Base-by-base conservation (phyloP, 2,113 vertebrate genomes). In the Pycnonotus jocosus region DNA sequence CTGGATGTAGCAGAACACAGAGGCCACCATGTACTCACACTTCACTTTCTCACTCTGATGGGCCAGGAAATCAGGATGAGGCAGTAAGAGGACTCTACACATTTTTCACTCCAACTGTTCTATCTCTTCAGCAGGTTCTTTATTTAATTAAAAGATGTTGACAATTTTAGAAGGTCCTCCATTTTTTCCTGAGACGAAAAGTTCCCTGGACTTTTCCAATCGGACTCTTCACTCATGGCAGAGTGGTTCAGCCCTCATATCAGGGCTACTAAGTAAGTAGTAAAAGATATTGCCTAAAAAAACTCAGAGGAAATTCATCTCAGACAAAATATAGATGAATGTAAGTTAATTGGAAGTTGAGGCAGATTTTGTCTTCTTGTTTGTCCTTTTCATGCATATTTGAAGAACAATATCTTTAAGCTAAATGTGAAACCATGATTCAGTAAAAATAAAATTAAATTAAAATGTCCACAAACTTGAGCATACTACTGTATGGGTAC, bases 401-500 rank as follows among this genome's bases (percentile, higher is more conserved):
- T 91, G 65, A 66, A 66, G 33, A 88, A 62, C 13, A 70, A 1
- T 54, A 30, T 62, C 19, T 73, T 81, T 80, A 35, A 70, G 19
- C 8, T 84, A 81, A 87, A 37, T 44, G 10, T 78, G 73, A 60
- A 30, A 51, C 6, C 17, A 81, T 23, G 20, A 87, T 80, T 88
- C 48, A 89, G 40, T n/a, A 81, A 81, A 84, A 74, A 45, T 11
- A 25, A 91, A 73, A 86, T 76, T 54, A 72, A 92, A 90, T 71
- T 51, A 51, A 82, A 69, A 58, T 47, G 4, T 84, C 13, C 12
- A 21, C 6, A 71, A 47, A 89, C 1, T 69, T 72, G 9, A 87
- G 13, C 12, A 44, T 66, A 28, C 9, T 74, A 15, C 40, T 65
- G 0, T 37, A 31, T 48, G 40, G 14, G 9, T 57, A 45, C 10